Evolutionary conservation across 2,888 invertebrate genomes (phyloP).

Genomic region (Hoplodrina ambigua): DNA sequence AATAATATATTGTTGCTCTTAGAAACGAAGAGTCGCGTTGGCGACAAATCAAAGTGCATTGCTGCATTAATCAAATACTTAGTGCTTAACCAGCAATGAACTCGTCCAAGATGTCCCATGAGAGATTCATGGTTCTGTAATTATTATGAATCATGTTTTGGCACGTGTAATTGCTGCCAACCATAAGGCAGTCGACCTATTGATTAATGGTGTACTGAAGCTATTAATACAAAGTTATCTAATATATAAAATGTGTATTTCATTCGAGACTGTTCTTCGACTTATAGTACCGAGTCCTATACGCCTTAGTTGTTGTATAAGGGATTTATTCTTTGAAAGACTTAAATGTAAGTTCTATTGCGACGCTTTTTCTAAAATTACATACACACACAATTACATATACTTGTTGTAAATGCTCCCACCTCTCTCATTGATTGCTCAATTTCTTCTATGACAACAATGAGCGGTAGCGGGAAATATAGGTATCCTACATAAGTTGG

Average conservation of each 20-base stretch:
- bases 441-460: too few relatives aligned
- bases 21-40: neutral
- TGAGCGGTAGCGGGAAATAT: too few relatives aligned
- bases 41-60: neutral
- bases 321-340: neutral
- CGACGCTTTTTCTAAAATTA: too few relatives aligned
- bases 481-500: neutral
- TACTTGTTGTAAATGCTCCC: too few relatives aligned
- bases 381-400: too few relatives aligned
- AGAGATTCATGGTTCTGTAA: constrained; percentile 29
- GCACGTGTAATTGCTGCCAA: constrained; percentile 44
- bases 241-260: neutral
- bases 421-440: too few relatives aligned
- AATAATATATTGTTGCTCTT: neutral
- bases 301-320: neutral
- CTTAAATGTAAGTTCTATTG: too few relatives aligned
- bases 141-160: constrained; percentile 50
- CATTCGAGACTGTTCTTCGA: neutral
- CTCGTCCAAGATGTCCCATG: constrained; percentile 13
- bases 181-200: constrained; percentile 33
- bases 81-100: constrained; percentile 1
- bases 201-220: constrained; percentile 24
- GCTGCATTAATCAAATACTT: neutral
- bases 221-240: neutral
- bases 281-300: neutral